These are phyloP conservation scores for Tinamus guttatus DNA, from an alignment of 2,113 vertebrate species.

Conservation along the genomic window DNA sequence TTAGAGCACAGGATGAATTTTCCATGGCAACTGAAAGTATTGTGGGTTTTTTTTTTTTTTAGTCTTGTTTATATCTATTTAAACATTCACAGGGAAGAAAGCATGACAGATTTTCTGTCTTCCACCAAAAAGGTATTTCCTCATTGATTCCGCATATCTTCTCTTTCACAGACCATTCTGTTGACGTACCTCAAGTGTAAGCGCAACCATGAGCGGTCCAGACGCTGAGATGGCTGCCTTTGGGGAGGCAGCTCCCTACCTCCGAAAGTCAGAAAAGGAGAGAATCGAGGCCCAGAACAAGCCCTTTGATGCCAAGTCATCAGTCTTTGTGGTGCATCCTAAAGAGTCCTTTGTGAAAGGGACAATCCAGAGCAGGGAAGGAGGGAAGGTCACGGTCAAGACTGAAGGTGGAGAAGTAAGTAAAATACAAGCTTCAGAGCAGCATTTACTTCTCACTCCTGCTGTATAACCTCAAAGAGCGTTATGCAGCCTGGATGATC, in stretches of 20 bases:
- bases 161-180: background rate
- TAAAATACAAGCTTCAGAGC: no score
- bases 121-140: background rate
- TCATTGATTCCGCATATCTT: background rate
- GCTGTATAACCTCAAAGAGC: conserved; percentile 89
- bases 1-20: background rate
- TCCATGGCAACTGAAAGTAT: background rate
- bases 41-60: background rate
- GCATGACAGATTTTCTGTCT: background rate
- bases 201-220: background rate
- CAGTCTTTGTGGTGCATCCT: no score
- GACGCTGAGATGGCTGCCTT: no score
- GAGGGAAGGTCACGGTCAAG: no score
- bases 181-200: background rate
- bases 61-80: background rate
- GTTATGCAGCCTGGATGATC: conserved; percentile 87
- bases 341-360: no score
- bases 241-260: no score
- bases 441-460: background rate
- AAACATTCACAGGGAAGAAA: background rate
- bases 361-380: no score
- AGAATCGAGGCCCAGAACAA: no score
- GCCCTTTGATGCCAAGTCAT: no score
- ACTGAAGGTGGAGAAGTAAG: no score
- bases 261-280: no score